Conservation (phyloP, 2,888 invertebrate species). For the Cabera pusaria region DNA sequence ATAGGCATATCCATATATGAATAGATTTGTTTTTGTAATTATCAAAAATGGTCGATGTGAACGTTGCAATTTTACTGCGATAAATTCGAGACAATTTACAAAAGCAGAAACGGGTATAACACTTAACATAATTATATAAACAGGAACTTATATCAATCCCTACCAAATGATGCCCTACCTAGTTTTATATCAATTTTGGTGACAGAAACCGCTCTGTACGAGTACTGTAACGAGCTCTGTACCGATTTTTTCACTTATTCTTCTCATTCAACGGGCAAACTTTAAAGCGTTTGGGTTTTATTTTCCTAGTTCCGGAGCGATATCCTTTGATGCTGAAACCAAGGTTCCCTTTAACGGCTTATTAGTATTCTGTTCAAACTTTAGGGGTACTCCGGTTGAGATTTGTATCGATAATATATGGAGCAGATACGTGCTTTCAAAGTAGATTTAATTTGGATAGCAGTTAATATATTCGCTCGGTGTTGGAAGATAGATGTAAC, state of each 20-base stretch:
- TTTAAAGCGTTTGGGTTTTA: slow-evolving; percentile 39
- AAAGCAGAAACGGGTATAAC: no score
- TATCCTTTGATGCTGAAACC: slow-evolving; percentile 54
- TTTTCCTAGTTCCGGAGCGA: slow-evolving; percentile 31
- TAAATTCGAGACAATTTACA: no score
- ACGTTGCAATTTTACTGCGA: no score
- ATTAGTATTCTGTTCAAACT: slow-evolving; percentile 74
- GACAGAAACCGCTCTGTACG: no score
- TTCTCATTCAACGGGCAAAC: slow-evolving; percentile 23
- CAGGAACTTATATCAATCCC: no score
- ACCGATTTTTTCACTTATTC: slow-evolving; percentile 6
- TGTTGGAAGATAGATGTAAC: slow-evolving; percentile 18
- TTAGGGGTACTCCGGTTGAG: slow-evolving; percentile 59
- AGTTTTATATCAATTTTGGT: no score
- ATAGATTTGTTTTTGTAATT: no score
- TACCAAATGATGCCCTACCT: no score
- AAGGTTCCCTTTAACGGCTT: slow-evolving; percentile 49
- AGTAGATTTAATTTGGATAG: slow-evolving; percentile 30
- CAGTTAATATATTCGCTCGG: slow-evolving; percentile 22
- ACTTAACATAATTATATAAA: no score
- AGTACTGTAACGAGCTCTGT: no score
- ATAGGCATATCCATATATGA: no score
- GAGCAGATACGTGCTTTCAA: slow-evolving; percentile 50
- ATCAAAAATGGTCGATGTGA: no score
- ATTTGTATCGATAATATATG: slow-evolving; percentile 67